Percentiles rank a stretch among this genome's conserved stretches.
Conservation (phyloP, 1,140 invertebrate species). For the Sinonovacula constricta region DNA sequence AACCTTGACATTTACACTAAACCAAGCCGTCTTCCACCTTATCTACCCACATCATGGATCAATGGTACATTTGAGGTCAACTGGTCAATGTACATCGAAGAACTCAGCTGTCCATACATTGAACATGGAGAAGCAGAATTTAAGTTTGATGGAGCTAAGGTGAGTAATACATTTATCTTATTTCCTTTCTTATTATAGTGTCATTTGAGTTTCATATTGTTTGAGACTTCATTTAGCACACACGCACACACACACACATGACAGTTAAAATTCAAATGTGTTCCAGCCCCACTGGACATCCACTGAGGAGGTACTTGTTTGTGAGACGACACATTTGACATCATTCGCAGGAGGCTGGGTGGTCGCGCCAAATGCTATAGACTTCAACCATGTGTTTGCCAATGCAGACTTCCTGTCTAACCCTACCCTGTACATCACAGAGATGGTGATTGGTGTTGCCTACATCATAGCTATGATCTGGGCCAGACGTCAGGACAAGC, state of each 20-base stretch:
- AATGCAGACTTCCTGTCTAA: slow-evolving; percentile 81
- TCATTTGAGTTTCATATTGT: background rate
- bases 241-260: background rate
- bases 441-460: slow-evolving; percentile 79
- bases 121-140: background rate
- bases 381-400: slow-evolving; percentile 77
- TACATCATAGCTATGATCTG: slow-evolving; percentile 79
- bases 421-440: slow-evolving; percentile 81
- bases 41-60: slow-evolving; percentile 58
- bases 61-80: background rate
- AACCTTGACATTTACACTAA: slow-evolving; percentile 53
- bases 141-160: slow-evolving; percentile 60
- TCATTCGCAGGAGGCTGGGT: slow-evolving; percentile 77
- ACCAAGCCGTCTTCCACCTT: slow-evolving; percentile 52
- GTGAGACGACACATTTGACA: slow-evolving; percentile 77
- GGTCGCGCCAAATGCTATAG: slow-evolving; percentile 78
- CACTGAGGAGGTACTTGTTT: slow-evolving; percentile 56
- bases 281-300: slow-evolving; percentile 67
- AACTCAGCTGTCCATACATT: slow-evolving; percentile 4
- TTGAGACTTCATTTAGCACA: too few relatives aligned
- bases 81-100: background rate
- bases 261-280: background rate
- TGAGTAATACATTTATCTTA: slow-evolving; percentile 49
- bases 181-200: background rate
- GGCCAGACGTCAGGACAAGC: slow-evolving; percentile 79